Conservation (phyloP, 2,113 vertebrate species). For the Tichodroma muraria region DNA sequence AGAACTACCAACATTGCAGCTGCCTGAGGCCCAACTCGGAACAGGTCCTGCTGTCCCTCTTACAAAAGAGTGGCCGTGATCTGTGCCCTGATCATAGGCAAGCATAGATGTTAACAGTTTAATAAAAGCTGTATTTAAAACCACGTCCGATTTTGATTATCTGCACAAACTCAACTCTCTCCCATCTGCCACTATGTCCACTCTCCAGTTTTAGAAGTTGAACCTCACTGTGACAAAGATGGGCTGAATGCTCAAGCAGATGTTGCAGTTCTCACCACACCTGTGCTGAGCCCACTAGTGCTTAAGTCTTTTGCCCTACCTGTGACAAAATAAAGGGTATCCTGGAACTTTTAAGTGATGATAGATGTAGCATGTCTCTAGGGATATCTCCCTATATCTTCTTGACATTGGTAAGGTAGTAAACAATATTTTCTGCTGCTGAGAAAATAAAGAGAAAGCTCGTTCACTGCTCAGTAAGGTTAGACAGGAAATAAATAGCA, state of each 20-base stretch:
- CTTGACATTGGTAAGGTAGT: not conserved
- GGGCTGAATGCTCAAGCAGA: not conserved
- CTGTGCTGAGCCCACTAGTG: not conserved
- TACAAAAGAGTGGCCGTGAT: not conserved
- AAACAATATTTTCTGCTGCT: not conserved
- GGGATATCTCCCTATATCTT: not conserved
- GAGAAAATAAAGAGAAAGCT: not conserved
- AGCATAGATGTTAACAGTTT: not conserved
- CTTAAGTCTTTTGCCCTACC: not conserved
- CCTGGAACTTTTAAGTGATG: not conserved
- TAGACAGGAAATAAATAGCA: not conserved
- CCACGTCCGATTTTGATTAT: not conserved
- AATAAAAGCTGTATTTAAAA: not conserved
- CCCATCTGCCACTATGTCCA: not conserved
- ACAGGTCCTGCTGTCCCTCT: not conserved
- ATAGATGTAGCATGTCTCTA: not conserved
- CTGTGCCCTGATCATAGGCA: not conserved
- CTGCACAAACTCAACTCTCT: not conserved
- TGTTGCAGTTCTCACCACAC: not conserved
- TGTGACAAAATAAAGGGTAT: not conserved
- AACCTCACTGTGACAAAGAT: not conserved
- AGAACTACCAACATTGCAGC: conserved; percentile 28
- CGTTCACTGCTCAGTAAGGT: not conserved
- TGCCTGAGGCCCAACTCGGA: not conserved
- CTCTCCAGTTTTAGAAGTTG: not conserved